Percentiles rank a stretch among this genome's conserved stretches.
Evolutionary conservation across 2,888 invertebrate genomes (phyloP).

Genomic region (Arrhopalites spinosus): DNA sequence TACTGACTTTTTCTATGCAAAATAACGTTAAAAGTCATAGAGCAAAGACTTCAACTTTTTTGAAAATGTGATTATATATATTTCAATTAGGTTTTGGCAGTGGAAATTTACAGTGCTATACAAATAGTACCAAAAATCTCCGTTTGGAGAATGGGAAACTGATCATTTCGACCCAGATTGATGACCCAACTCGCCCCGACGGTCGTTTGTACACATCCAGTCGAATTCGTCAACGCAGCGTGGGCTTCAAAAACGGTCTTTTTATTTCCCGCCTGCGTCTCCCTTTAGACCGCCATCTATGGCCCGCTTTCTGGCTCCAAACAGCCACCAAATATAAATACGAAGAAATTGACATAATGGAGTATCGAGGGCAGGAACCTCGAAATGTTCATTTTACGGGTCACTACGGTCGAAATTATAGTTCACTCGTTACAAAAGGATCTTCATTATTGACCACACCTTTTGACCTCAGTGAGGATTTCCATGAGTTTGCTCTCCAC

Average conservation of each 20-base stretch:
- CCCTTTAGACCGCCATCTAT: slow-evolving; percentile 50
- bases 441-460: slow-evolving; percentile 34
- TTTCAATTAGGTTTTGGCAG: too few relatives aligned
- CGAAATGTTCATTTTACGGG: slow-evolving; percentile 45
- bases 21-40: too few relatives aligned
- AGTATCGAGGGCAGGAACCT: slow-evolving; percentile 51
- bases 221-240: slow-evolving; percentile 25
- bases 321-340: slow-evolving; percentile 42
- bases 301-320: slow-evolving; percentile 42
- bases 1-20: too few relatives aligned
- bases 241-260: slow-evolving; percentile 48
- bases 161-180: too few relatives aligned
- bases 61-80: too few relatives aligned
- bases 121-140: too few relatives aligned
- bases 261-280: slow-evolving; percentile 49
- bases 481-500: slow-evolving; percentile 52
- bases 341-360: slow-evolving; percentile 55
- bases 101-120: too few relatives aligned
- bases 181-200: too few relatives aligned
- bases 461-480: slow-evolving; percentile 47
- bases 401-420: slow-evolving; percentile 51
- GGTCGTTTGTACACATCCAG: slow-evolving; percentile 34
- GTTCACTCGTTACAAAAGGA: slow-evolving; percentile 42
- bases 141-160: too few relatives aligned
- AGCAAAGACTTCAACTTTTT: too few relatives aligned